phyloP scores from a whole-genome alignment of 2,113 vertebrate species.

The Halcyon malimbica region DNA sequence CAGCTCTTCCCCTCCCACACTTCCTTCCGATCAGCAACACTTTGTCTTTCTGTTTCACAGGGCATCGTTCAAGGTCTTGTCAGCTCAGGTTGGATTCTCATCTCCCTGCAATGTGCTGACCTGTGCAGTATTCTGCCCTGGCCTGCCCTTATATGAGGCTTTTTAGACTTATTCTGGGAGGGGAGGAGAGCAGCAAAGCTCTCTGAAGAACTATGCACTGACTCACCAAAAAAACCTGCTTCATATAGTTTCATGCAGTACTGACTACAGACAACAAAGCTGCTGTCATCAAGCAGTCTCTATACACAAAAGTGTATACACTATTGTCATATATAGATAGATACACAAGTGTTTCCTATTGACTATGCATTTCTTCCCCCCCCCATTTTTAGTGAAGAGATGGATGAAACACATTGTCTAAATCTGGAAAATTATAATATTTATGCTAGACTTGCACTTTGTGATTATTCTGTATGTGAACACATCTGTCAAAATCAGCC shows the following conservation, averaged over 20 bases:
- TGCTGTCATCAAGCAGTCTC: neutral
- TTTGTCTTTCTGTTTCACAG: neutral
- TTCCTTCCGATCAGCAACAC: neutral
- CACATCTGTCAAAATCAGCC: neutral
- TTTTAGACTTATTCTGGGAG: neutral
- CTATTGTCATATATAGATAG: neutral
- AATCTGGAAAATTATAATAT: neutral
- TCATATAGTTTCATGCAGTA: neutral
- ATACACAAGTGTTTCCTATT: neutral
- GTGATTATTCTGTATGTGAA: neutral
- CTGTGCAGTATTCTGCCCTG: neutral
- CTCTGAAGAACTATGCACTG: neutral
- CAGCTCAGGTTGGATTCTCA: neutral
- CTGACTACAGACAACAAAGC: neutral
- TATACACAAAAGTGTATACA: too few species aligned
- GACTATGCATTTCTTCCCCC: rapidly evolving
- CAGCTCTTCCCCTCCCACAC: neutral
- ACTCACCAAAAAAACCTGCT: neutral
- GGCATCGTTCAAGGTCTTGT: neutral
- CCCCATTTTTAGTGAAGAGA: neutral
- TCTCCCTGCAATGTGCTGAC: neutral
- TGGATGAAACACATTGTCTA: neutral
- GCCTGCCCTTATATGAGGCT: neutral
- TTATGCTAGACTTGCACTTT: neutral
- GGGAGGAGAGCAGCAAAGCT: neutral